These are phyloP conservation scores for Drosophila guanche DNA, from an alignment of 1,140 invertebrate species.

Conservation along the genomic window DNA sequence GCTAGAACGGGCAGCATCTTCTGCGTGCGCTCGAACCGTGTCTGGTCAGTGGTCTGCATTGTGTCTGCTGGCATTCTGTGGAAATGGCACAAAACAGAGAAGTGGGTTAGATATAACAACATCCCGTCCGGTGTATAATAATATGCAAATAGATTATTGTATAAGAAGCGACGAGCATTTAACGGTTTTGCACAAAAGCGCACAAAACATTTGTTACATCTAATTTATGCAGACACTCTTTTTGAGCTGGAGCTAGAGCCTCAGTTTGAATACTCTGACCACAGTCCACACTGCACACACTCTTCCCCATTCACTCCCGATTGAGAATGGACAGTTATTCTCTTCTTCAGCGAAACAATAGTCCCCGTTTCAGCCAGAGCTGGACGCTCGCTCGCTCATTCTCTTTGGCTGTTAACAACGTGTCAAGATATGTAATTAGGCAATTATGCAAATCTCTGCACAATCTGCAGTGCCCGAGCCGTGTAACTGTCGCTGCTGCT, in stretches of 20 bases:
- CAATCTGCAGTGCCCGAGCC: not conserved
- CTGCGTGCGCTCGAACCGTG: not conserved
- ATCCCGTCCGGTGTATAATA: not conserved
- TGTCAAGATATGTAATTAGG: constrained; percentile 31
- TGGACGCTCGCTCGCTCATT: not conserved
- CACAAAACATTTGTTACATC: constrained; percentile 16
- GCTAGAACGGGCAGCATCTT: not conserved
- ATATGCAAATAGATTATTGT: constrained; percentile 26
- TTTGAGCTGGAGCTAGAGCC: too few relatives aligned
- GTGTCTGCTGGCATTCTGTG: constrained; percentile 26
- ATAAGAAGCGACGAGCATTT: constrained; percentile 17
- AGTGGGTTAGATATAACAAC: constrained; percentile 22
- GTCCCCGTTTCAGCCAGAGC: not conserved
- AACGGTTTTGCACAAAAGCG: constrained; percentile 17
- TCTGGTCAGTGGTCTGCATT: constrained; percentile 24
- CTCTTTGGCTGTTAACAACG: constrained; percentile 23
- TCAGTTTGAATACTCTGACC: too few relatives aligned
- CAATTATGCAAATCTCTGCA: constrained; percentile 31
- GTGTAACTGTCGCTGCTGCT: not conserved
- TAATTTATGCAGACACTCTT: constrained; percentile 33
- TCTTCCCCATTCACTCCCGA: not conserved
- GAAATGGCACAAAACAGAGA: constrained; percentile 6
- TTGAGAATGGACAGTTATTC: constrained; percentile 29
- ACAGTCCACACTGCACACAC: not conserved
- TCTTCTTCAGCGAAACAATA: constrained; percentile 5